Conservation (phyloP, 2,888 invertebrate species). For the Hyles lineata region DNA sequence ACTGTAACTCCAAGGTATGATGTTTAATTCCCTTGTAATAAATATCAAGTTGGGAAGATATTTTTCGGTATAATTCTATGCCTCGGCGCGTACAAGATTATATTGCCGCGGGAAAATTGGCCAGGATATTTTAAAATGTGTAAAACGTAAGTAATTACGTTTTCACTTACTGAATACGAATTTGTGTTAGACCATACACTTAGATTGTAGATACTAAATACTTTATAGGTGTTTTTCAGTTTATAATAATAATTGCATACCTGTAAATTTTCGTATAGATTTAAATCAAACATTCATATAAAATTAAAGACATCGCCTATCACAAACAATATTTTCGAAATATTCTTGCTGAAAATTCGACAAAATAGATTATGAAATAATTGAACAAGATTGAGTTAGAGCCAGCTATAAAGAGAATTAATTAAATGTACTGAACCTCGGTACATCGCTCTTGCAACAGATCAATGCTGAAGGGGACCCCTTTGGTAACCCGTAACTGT, state of each 20-base stretch:
- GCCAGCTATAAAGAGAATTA: no score
- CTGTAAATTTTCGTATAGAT: no score
- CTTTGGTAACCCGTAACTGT: neutral
- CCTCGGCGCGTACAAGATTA: conserved; percentile 12
- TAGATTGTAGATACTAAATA: neutral
- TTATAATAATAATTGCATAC: no score
- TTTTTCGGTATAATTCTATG: conserved; percentile 15
- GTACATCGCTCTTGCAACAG: neutral
- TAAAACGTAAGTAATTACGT: no score
- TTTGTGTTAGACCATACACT: no score
- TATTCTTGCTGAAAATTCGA: no score
- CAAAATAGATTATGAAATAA: no score
- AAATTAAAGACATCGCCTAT: no score
- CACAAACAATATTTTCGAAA: no score
- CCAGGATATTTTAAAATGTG: conserved; percentile 5
- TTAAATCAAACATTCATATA: no score
- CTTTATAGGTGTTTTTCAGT: neutral
- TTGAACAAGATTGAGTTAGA: no score
- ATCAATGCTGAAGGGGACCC: neutral
- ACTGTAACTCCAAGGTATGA: conserved; percentile 15
- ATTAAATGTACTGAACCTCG: conserved; percentile 8
- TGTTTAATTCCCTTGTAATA: conserved; percentile 21
- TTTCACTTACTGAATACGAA: neutral
- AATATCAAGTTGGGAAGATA: conserved; percentile 25
- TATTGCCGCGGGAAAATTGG: conserved; percentile 15